A percentile compares a stretch with the other conserved stretches of the same genome.
Evolutionary conservation across 2,888 invertebrate genomes (phyloP).

Genomic region (Lampropteryx suffumata): DNA sequence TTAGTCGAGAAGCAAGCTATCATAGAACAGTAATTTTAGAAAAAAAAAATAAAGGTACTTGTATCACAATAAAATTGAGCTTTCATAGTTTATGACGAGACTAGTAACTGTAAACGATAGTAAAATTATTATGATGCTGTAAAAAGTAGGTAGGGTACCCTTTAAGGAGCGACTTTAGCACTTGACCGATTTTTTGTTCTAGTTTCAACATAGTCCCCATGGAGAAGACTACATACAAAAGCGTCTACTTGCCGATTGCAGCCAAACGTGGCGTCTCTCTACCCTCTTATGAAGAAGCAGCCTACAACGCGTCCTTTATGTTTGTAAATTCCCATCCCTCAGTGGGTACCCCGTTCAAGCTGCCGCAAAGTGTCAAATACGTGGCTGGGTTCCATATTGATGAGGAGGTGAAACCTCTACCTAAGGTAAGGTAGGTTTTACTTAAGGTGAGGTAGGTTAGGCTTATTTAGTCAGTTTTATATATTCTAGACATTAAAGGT

Average conservation of each 20-base stretch:
- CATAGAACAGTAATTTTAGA: no score
- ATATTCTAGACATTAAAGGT: no score
- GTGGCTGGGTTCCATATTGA: constrained; percentile 65
- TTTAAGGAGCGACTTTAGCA: no score
- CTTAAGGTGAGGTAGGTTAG: constrained; percentile 56
- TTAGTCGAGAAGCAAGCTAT: no score
- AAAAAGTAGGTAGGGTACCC: no score
- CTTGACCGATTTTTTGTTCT: no score
- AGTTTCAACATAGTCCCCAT: constrained; percentile 45
- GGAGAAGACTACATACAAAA: constrained; percentile 48
- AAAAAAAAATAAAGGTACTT: no score
- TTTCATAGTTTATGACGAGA: no score
- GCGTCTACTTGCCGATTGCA: constrained; percentile 45
- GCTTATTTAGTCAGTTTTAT: no score
- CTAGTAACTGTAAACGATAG: no score
- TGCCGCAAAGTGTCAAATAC: constrained; percentile 58
- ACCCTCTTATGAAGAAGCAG: constrained; percentile 52
- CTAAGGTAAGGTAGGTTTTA: constrained; percentile 51
- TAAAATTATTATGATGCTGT: no score
- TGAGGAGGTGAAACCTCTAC: constrained; percentile 49
- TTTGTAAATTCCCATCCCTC: constrained; percentile 57
- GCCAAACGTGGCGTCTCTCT: constrained; percentile 47
- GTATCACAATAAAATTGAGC: no score
- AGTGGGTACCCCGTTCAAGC: constrained; percentile 43
- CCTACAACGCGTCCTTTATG: constrained; percentile 50